phyloP scores from a whole-genome alignment of 1,140 invertebrate species.

The Penaeus chinensis region DNA sequence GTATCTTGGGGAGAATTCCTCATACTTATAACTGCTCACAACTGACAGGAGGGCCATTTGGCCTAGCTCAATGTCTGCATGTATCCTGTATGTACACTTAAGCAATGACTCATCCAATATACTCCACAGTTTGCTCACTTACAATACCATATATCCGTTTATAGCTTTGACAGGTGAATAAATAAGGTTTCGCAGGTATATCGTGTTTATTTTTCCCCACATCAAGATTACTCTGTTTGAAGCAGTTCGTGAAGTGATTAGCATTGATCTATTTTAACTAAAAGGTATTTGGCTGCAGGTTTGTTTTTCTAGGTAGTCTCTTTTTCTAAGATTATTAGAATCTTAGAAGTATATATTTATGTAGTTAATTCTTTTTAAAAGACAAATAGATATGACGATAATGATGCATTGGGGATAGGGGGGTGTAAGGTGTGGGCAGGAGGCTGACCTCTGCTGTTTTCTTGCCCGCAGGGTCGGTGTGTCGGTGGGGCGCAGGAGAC shows the following conservation, averaged over 20 bases:
- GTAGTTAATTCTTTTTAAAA: not conserved
- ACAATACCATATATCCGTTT: conserved; percentile 57
- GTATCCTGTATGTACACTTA: conserved; percentile 52
- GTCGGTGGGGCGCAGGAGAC: conserved; percentile 56
- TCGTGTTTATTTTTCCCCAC: conserved; percentile 33
- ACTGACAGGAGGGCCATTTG: conserved; percentile 51
- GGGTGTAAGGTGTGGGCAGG: conserved; percentile 23
- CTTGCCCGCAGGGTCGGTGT: conserved; percentile 61
- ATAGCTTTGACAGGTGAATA: conserved; percentile 60
- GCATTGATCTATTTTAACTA: too few relatives aligned
- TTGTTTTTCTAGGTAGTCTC: too few relatives aligned
- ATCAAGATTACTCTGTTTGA: too few relatives aligned
- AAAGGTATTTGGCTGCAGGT: too few relatives aligned
- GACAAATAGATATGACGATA: conserved; percentile 11
- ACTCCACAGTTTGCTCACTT: conserved; percentile 58
- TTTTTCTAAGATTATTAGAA: too few relatives aligned
- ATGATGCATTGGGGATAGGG: conserved; percentile 11
- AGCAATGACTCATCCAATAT: conserved; percentile 55
- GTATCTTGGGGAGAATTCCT: conserved; percentile 18
- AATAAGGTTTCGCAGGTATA: conserved; percentile 56
- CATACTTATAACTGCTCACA: conserved; percentile 52
- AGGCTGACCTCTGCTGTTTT: conserved; percentile 62
- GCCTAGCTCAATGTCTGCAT: conserved; percentile 56
- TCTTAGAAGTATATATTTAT: not conserved
- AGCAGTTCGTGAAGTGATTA: too few relatives aligned